Conservation (phyloP, 2,888 invertebrate genomes). For the Ornithoptera priamus region DNA sequence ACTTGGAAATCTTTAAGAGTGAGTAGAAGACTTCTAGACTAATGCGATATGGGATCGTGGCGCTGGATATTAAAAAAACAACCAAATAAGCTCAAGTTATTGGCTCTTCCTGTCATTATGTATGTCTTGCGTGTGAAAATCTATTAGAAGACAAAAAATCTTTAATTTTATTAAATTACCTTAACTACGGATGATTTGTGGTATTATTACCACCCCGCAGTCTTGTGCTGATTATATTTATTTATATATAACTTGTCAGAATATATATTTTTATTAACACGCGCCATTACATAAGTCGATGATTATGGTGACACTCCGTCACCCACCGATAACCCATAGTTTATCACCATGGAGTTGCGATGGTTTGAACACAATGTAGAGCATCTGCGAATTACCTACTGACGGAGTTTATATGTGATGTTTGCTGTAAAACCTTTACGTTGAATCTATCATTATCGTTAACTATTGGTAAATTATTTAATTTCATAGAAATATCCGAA, state of each 20-base stretch:
- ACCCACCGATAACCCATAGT: constrained; percentile 28
- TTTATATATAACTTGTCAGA: constrained; percentile 4
- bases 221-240: neutral
- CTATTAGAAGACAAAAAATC: constrained; percentile 1
- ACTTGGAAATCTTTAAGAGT: too few species aligned
- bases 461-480: too few species aligned
- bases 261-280: constrained; percentile 4
- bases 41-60: too few species aligned
- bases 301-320: constrained; percentile 30
- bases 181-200: neutral
- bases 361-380: neutral
- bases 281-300: constrained; percentile 11
- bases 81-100: neutral
- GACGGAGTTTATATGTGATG: neutral
- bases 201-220: neutral
- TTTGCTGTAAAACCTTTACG: neutral
- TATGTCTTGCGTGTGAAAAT: neutral
- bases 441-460: neutral
- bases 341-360: constrained; percentile 31
- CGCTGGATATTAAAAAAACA: too few species aligned
- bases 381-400: neutral
- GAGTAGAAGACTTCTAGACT: too few species aligned
- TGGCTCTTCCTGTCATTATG: neutral
- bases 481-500: neutral
- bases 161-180: constrained; percentile 1